Base-by-base conservation (phyloP, 2,113 vertebrate species). In the Aspiorhynchus laticeps region DNA sequence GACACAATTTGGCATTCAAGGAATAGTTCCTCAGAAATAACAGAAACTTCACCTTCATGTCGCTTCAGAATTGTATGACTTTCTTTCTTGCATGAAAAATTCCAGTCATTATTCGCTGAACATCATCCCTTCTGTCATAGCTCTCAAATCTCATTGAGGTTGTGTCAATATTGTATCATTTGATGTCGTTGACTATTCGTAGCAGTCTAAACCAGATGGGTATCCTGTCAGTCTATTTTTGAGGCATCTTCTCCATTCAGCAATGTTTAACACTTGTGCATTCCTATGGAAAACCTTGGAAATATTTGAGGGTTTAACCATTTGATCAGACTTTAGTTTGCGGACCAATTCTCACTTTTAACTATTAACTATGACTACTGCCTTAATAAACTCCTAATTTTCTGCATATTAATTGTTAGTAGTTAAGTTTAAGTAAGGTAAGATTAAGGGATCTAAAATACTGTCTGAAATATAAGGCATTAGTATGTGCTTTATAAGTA, bases 1-100 rank as follows among this genome's bases (percentile, higher is more conserved):
- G 74, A 28, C 43, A 51, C 5, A 26, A 17, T 76, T 76, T 78
- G 75, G 4, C 75, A 51, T 78, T 78, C 46, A 78, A 53, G 46
- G 15, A 78, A 33, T 21, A 31, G 14, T 33, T 78, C 15, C 43
- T 48, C 43, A 33, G 26, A 33, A 46, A 53, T 78, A 31, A 10
- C n/a, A 9, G 26, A 77, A 26, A 75, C 5, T 46, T 46, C 24
- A 46, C 21, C 11, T 11, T 75, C 38, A n/a, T 1, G 24, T 41
- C 4, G 2, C 31, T 69, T 19, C 21, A 46, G 48, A 48, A 59
- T 59, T 59, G 56, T 59, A 59, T 59, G 56, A 76, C 14, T 12
- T 76, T 26, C 24, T 76, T 17, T 76, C 21, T 76, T 46, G 74
- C 75, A 31, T 51, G 15, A 77, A 46, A 77, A 7, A 51, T 31